Base-by-base conservation (phyloP, 2,797 vertebrate species). In the Hyperoplus immaculatus region DNA sequence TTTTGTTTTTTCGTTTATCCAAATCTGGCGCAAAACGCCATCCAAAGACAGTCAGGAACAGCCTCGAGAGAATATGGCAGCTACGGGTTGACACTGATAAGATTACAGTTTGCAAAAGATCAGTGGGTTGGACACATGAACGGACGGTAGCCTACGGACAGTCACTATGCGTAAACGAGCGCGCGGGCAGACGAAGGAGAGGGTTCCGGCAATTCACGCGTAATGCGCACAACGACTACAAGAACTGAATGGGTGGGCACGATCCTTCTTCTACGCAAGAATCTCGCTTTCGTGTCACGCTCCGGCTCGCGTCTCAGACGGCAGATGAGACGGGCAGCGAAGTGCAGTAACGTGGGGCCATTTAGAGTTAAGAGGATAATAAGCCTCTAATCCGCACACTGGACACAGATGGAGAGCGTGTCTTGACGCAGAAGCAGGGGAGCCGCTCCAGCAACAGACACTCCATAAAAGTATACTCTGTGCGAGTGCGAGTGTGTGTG, bases 311-410 rank as follows among this genome's bases (percentile, higher is more conserved):
- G 69, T 82, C 75, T 75, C 72, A 80, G 69, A 80, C 75, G 56
- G 77, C 85, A 75, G 82, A 87, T 69, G 82, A 89, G 87, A 77
- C 41, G 75, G 66, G 58, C 59, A 50, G 75, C 84, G 80, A 49
- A 84, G 89, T 79, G 87, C 77, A 79, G 82, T 81, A 90, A 81
- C 89, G 85, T 71, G 86, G 90, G 87, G 93, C 89, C 93, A 93
- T 93, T 92, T 93, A 87, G 92, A 85, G 92, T 88, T 96, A 96
- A 96, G 95, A 95, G 94, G 95, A 96, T 96, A 94, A 96, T 69
- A 54, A 88, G 85, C 82, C 81, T 92, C 92, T 96, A 95, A 96
- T 95, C 95, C 93, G 85, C 91, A n/a, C 91, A 80, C 79, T 87
- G 90, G 87, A 87, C 91, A 87, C 94, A 95, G 94, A 95, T 95